Base-by-base conservation (phyloP, 2,888 invertebrate genomes). In the Germaria angustata region DNA sequence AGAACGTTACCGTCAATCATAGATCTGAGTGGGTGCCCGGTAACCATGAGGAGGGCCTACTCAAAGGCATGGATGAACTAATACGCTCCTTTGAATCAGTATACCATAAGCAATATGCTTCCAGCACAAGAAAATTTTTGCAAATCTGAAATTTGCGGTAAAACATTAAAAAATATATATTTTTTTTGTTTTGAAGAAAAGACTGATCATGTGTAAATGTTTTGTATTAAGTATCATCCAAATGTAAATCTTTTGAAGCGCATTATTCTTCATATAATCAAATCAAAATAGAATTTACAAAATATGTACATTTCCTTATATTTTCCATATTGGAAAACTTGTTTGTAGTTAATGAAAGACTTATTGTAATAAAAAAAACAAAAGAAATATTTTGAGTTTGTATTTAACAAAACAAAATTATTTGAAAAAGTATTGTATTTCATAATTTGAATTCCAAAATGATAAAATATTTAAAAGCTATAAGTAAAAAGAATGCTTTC, bases 11-110 rank as follows among this genome's bases (percentile, higher is more conserved):
- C 63, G 93, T 99, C 15, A 94, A 94, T 85, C 99, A 99, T 90
- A 93, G 97, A 75, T 92, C 92, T 7, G 92, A 94, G 13, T 99
- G 99, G 99, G 90, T 93, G 80, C 95, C 96, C 85, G 99, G 98
- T n/a, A 99, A 99, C 90, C 96, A 97, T 89, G 99, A 99, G 91
- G 99, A 99, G 91, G 99, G 99, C 7, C 96, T 98, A 87, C 93
- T 99, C 24, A 95, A 93, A 86, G 99, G 99, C 73, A 93, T 99
- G 87, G 98, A 99, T 92, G 96, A 96, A 91, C 93, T 99, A 84
- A 97, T 99, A 87, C 93, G 94, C 87, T 95, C 95, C 83, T 93
- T 93, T 76, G 92, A 92, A 86, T 89, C 90, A 84, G 90, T 92
- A 9, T 86, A 90, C 63, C 87, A 88, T 15, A 88, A 87, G 75